Conservation (phyloP, 2,797 vertebrate species). For the Halcyon badia region DNA sequence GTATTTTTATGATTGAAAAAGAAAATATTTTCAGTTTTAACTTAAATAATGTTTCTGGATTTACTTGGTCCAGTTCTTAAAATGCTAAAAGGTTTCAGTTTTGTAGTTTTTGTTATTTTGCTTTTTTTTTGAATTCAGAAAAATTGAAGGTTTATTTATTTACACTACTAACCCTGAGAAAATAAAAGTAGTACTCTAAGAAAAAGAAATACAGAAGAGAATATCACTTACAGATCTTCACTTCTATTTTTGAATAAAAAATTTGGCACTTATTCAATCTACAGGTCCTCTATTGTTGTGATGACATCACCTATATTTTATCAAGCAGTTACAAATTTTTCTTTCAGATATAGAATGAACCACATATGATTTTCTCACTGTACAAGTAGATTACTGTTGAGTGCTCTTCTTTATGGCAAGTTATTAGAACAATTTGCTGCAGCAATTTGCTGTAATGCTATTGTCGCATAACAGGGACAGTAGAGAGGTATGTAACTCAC, state of each 20-base stretch:
- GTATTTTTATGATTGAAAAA: background rate
- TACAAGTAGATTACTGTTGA: background rate
- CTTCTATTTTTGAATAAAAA: background rate
- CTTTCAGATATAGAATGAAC: background rate
- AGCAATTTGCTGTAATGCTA: background rate
- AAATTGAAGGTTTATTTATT: background rate
- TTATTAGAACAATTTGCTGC: conserved; percentile 10
- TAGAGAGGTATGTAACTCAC: background rate
- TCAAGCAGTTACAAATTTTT: background rate
- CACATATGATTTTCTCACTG: background rate
- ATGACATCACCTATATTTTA: background rate
- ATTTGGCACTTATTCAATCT: background rate
- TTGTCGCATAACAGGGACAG: background rate
- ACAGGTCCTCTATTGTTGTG: background rate
- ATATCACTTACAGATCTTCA: background rate
- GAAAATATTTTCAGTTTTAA: background rate
- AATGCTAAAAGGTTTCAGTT: background rate
- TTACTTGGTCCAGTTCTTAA: background rate
- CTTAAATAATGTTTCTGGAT: background rate
- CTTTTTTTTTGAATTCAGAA: background rate
- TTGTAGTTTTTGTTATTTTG: background rate
- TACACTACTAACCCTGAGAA: background rate
- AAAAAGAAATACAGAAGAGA: background rate
- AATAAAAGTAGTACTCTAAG: background rate
- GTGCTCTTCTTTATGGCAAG: background rate